Conservation (phyloP, 2,888 invertebrate species). For the Lepetodrilus schrolli region DNA sequence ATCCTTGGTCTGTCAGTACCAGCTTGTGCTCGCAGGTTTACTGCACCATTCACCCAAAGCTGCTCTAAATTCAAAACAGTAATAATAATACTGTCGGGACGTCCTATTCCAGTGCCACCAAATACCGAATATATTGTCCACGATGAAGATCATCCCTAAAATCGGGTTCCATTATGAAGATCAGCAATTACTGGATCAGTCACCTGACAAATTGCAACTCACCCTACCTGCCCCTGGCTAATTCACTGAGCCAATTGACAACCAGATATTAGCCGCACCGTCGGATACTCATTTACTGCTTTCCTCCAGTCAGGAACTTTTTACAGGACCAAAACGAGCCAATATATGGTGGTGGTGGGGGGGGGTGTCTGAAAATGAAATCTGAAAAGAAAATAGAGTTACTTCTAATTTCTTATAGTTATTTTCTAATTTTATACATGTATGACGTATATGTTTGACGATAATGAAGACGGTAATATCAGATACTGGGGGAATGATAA, state of each 20-base stretch:
- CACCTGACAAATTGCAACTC: background rate
- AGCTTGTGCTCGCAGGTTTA: background rate
- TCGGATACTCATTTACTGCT: background rate
- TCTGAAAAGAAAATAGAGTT: too few species aligned
- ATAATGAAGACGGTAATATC: too few species aligned
- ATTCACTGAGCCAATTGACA: conserved; percentile 15
- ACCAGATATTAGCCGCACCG: background rate
- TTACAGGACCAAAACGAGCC: background rate
- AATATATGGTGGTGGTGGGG: background rate
- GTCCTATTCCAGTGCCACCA: too few species aligned
- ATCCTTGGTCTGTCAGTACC: background rate
- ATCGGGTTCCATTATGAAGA: background rate
- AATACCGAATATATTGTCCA: background rate
- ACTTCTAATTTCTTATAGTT: too few species aligned
- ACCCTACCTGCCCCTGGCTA: background rate
- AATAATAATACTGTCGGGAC: too few species aligned
- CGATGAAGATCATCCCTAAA: background rate
- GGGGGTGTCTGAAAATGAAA: too few species aligned
- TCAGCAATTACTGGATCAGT: background rate
- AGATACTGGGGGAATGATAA: too few species aligned
- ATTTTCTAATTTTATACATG: too few species aligned
- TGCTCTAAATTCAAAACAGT: too few species aligned
- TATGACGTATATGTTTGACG: too few species aligned
- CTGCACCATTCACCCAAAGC: too few species aligned
- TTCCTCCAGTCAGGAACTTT: background rate